Evolutionary conservation across 2,113 vertebrate genomes (phyloP).

Genomic region (Sarotherodon lohbergeri): DNA sequence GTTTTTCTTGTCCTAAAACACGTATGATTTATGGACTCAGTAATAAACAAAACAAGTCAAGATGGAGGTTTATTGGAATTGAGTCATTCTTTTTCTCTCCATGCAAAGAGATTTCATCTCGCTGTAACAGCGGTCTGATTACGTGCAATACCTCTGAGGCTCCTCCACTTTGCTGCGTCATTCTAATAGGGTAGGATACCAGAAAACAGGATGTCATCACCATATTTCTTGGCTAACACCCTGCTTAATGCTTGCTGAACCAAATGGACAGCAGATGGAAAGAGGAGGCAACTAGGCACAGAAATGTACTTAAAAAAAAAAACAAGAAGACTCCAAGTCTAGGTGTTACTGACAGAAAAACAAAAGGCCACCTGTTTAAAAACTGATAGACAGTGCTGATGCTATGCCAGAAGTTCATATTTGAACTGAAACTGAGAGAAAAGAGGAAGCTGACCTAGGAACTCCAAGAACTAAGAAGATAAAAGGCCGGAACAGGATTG

Average conservation of each 20-base stretch:
- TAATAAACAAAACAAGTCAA: background rate
- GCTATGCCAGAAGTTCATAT: background rate
- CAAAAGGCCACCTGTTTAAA: background rate
- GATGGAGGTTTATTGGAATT: background rate
- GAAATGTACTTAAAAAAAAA: background rate
- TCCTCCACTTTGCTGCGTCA: background rate
- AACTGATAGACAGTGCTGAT: background rate
- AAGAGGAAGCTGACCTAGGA: slow-evolving; percentile 23
- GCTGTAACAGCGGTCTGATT: background rate
- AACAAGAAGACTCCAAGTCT: background rate
- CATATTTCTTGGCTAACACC: background rate
- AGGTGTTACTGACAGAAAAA: background rate
- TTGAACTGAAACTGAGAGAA: background rate
- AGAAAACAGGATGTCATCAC: slow-evolving; percentile 10
- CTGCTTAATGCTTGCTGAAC: background rate
- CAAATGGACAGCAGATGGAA: slow-evolving; percentile 8
- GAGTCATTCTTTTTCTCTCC: background rate
- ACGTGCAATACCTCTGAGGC: background rate
- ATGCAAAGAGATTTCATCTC: background rate
- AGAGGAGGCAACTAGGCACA: background rate
- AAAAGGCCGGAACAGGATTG: slow-evolving; percentile 6
- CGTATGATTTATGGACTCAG: background rate
- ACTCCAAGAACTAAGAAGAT: background rate
- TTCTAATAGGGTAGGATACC: background rate
- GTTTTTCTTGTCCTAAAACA: background rate